Evolutionary conservation across 1,140 invertebrate genomes (phyloP), one percentile per base, ranked within the genome.

Genomic region (Sarcophaga bullata): DNA sequence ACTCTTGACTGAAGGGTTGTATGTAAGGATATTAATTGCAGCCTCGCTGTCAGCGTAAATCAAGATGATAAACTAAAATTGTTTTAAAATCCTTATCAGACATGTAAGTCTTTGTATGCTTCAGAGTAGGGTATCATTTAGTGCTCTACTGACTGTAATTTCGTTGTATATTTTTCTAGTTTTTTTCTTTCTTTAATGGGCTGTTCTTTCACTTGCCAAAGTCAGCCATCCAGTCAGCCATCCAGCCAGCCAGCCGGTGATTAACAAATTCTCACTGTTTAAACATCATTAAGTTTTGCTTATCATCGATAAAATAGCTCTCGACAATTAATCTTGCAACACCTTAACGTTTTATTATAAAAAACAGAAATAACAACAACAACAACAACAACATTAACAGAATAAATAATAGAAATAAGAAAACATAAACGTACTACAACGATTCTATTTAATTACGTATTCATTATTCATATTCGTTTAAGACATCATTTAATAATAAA

Each of bases 251-350:
- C 4, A 37, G 25, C 25, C 25, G 25, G 62, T 68, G 19, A 68
- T 68, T 68, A 68, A 68, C 62, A 68, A 68, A 68, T 68, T 68
- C 62, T 68, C 62, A 68, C 62, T 68, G n/a, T 68, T 68, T 68
- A 68, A 68, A 68, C 62, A 68, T 68, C 62, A 68, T 68, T 68
- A 68, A 68, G 62, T 68, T 68, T 37, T 68, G 62, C 62, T 68
- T 19, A 68, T 68, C 62, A 68, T 68, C 62, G 62, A 68, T 68
- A 68, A 25, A 68, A 25, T 25, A 68, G 17, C 62, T 19, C 62
- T 68, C 62, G 62, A 68, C 62, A 68, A 68, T 68, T 68, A 68
- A 68, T 68, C 62, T 68, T 68, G 19, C 19, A 68, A 68, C 62
- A 68, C 62, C 62, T 68, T 19, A 68, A 19, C 62, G 19, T 68